Conservation (phyloP, 1,140 invertebrate genomes). For the Paralvinella palmiformis region DNA sequence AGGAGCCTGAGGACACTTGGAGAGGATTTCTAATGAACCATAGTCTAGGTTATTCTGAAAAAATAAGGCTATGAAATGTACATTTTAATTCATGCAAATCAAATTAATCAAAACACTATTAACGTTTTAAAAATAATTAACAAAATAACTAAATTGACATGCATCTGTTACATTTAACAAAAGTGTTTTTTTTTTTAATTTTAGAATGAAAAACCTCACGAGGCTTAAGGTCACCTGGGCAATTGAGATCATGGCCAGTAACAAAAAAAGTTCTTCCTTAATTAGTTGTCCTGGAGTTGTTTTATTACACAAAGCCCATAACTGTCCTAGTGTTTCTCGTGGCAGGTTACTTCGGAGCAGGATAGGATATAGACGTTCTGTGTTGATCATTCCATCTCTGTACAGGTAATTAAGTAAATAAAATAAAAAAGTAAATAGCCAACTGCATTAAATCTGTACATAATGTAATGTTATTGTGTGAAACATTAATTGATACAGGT, state of each 20-base stretch:
- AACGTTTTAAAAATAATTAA: background rate
- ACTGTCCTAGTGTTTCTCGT: conserved; percentile 57
- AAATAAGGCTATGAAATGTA: conserved; percentile 16
- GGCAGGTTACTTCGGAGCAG: conserved; percentile 59
- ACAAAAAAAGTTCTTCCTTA: conserved; percentile 58
- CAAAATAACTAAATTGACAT: background rate
- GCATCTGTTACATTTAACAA: background rate
- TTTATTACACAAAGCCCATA: conserved; percentile 61
- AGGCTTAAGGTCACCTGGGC: conserved; percentile 51
- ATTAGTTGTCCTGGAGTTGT: conserved; percentile 59
- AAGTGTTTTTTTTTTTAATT: background rate
- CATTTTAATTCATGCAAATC: background rate
- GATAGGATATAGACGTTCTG: conserved; percentile 58
- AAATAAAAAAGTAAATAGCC: too few relatives aligned
- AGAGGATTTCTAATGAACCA: conserved; percentile 53
- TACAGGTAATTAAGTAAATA: conserved; percentile 15
- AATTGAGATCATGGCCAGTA: conserved; percentile 59
- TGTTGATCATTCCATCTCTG: conserved; percentile 54
- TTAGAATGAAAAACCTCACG: background rate
- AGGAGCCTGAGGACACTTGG: conserved; percentile 53
- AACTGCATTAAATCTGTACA: too few relatives aligned
- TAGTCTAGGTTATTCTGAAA: conserved; percentile 54
- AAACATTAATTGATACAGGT: too few relatives aligned
- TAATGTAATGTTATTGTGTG: too few relatives aligned
- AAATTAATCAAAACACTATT: background rate